Conservation (phyloP, 2,888 invertebrate genomes). For the Eristalis intricaria region DNA sequence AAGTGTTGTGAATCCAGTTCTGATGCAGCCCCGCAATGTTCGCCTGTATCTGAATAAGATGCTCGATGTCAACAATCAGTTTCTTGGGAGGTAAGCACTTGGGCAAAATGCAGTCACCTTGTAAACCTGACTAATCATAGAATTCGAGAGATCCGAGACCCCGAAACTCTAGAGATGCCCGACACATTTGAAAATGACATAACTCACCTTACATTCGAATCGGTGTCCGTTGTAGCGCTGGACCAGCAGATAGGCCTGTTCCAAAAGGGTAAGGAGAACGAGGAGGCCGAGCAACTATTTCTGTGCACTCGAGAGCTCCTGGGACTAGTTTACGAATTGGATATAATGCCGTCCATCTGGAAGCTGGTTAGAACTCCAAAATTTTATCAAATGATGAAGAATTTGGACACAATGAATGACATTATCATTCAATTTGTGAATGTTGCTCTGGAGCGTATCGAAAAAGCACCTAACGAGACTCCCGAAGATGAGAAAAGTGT, state of each 20-base stretch:
- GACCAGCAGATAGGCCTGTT: slow-evolving; percentile 75
- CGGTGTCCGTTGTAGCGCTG: slow-evolving; percentile 78
- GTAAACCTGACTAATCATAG: slow-evolving; percentile 65
- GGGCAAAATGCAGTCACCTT: background rate
- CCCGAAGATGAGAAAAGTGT: slow-evolving; percentile 79
- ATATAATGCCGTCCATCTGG: slow-evolving; percentile 78
- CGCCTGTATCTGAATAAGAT: slow-evolving; percentile 82
- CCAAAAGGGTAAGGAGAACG: slow-evolving; percentile 68
- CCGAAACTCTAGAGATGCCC: slow-evolving; percentile 76
- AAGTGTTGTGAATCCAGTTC: slow-evolving; percentile 85
- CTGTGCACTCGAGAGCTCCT: slow-evolving; percentile 65
- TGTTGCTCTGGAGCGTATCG: slow-evolving; percentile 74
- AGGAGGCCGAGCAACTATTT: slow-evolving; percentile 74
- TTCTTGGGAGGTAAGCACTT: slow-evolving; percentile 70
- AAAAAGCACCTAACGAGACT: slow-evolving; percentile 46
- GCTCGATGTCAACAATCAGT: slow-evolving; percentile 80
- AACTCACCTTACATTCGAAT: slow-evolving; percentile 84
- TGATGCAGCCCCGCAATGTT: slow-evolving; percentile 84
- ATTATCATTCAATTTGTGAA: slow-evolving; percentile 77
- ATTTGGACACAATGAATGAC: slow-evolving; percentile 73
- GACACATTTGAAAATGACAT: slow-evolving; percentile 81
- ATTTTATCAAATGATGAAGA: slow-evolving; percentile 74
- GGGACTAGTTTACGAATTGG: slow-evolving; percentile 73
- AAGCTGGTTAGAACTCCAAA: slow-evolving; percentile 76
- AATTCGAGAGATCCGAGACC: slow-evolving; percentile 74